Evolutionary conservation across 2,113 vertebrate genomes (phyloP).

Genomic region (Ardeotis arabs): DNA sequence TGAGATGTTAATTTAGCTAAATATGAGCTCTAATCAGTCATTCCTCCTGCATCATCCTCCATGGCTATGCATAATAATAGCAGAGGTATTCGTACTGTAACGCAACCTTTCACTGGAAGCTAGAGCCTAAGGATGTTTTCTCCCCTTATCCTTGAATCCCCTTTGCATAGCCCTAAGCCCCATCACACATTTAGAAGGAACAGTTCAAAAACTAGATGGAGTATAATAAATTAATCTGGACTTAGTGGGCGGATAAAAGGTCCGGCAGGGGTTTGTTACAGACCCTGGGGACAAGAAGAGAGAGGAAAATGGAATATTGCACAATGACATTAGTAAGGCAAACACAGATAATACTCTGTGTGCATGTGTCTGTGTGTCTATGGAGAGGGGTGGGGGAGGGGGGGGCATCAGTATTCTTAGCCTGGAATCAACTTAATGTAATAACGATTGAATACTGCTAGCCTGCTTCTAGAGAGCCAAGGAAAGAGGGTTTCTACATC

Average conservation of each 20-base stretch:
- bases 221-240: constrained; percentile 75
- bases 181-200: constrained; percentile 68
- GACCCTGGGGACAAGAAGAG: constrained; percentile 49
- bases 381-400: neutral
- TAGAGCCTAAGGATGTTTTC: constrained; percentile 55
- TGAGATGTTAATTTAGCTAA: constrained; percentile 73
- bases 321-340: constrained; percentile 60
- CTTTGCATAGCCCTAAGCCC: constrained; percentile 58
- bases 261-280: constrained; percentile 60
- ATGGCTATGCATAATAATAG: constrained; percentile 62
- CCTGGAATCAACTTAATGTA: constrained; percentile 19
- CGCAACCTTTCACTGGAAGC: constrained; percentile 53
- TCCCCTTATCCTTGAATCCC: constrained; percentile 66
- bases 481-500: constrained; percentile 31
- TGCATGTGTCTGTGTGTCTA: constrained; percentile 24
- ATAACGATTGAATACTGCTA: neutral
- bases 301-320: constrained; percentile 57
- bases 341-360: constrained; percentile 40
- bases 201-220: constrained; percentile 68
- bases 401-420: constrained; percentile 26
- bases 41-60: constrained; percentile 44
- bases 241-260: constrained; percentile 68
- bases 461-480: constrained; percentile 15
- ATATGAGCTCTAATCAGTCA: constrained; percentile 66
- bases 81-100: constrained; percentile 40